Base-by-base conservation (phyloP, 2,888 invertebrate species). In the Rhopalosiphum nymphaeae region DNA sequence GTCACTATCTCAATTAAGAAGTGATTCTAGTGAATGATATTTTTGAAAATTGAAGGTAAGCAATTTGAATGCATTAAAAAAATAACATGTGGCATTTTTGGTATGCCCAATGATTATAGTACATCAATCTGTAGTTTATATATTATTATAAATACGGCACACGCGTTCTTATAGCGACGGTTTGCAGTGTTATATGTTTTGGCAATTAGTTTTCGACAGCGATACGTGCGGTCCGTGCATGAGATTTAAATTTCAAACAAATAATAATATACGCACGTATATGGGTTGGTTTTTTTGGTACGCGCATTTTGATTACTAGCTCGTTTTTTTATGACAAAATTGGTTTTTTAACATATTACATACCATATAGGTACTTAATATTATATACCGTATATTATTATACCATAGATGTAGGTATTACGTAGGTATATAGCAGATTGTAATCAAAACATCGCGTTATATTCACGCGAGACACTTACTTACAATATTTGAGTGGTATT, bases 401-500 rank as follows among this genome's bases (percentile, higher is more conserved):
- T 78, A 25, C 36, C 78, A 36, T 78, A 9, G 21, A 78, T 5
- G 78, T 36, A 36, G 36, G 21, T 67, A 61, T 3, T 11, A 3
- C 29, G 57, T 78, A 61, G 10, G 9, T 25, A n/a, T 36, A 78
- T 21, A 78, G 36, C 78, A 78, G 78, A 78, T 78, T 25, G 78
- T 78, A 36, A 78, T 78, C 78, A 36, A 78, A 78, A 78, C 78
- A 78, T 78, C 78, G 78, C 36, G 78, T 78, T 78, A 78, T 36
- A 42, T 78, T 78, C 67, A 78, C 67, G 36, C 36, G 67, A 78
- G 78, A 78, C 78, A 78, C 36, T 78, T 78, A 78, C 36, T 78
- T 78, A 78, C 36, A 78, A 78, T 85, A 44, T 85, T 85, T 85
- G 85, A 85, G 44, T 85, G 26, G 85, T 85, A 85, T 85, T 85